A percentile compares a stretch with the other conserved stretches of the same genome.
phyloP scores from a whole-genome alignment of 2,888 invertebrate genomes.

The Desoria tigrina region DNA sequence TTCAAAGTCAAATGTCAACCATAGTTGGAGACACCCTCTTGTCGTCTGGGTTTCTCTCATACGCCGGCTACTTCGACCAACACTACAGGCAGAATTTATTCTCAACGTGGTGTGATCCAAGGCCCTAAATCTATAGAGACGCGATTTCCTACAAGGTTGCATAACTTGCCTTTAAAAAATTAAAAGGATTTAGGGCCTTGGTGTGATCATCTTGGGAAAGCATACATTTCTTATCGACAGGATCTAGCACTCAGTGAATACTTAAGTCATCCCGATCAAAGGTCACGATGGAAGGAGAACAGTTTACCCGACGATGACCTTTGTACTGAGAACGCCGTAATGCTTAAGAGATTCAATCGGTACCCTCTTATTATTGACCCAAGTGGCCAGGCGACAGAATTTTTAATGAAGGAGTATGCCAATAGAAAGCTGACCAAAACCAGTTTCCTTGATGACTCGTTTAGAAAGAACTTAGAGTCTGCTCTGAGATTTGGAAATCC shows the following conservation, averaged over 20 bases:
- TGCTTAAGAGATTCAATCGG: constrained; percentile 93
- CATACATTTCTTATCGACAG: constrained; percentile 84
- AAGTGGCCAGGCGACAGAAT: constrained; percentile 98
- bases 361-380: constrained; percentile 99
- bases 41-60: constrained; percentile 96
- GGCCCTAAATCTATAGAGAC: too few species aligned
- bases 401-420: constrained; percentile 95
- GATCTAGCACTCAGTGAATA: constrained; percentile 98
- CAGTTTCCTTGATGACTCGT: constrained; percentile 97
- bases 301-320: constrained; percentile 95
- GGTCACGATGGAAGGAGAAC: constrained; percentile 94
- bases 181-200: too few species aligned
- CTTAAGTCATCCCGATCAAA: constrained; percentile 95
- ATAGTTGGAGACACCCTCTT: constrained; percentile 95
- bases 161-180: too few species aligned
- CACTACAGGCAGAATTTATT: constrained; percentile 94
- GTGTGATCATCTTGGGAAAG: constrained; percentile 89
- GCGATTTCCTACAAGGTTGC: too few species aligned
- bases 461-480: constrained; percentile 97
- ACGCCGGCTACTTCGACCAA: constrained; percentile 94
- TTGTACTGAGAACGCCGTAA: constrained; percentile 98
- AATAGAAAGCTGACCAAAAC: constrained; percentile 97
- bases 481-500: constrained; percentile 98
- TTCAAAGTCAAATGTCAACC: constrained; percentile 98
- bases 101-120: too few species aligned